Conservation (phyloP, 2,113 vertebrate genomes). For the Ochotona curzoniae region DNA sequence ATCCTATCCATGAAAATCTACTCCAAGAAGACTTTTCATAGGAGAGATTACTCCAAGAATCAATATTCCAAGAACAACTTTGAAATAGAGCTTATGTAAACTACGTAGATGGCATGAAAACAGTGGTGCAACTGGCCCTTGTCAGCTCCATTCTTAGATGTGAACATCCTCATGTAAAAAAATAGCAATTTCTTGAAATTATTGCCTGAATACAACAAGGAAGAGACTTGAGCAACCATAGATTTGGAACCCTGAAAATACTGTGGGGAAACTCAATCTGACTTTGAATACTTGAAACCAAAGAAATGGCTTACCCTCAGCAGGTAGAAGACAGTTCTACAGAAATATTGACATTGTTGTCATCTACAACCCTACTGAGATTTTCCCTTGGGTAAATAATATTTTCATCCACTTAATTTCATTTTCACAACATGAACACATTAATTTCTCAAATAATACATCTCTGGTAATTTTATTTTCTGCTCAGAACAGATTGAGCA, state of each 20-base stretch:
- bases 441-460: not conserved
- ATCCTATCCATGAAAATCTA: not conserved
- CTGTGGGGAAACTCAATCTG: too few species aligned
- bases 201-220: too few species aligned
- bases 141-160: too few species aligned
- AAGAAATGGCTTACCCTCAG: not conserved
- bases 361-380: not conserved
- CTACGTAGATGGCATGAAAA: not conserved
- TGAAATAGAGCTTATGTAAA: not conserved
- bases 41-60: not conserved
- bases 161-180: too few species aligned
- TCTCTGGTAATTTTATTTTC: not conserved
- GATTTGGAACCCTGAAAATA: too few species aligned
- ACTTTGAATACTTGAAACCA: too few species aligned
- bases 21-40: not conserved
- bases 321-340: not conserved
- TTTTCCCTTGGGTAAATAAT: not conserved
- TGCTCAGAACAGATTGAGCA: not conserved
- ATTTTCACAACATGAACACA: not conserved
- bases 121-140: not conserved
- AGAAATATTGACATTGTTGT: not conserved
- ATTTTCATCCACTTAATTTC: not conserved
- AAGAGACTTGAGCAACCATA: too few species aligned
- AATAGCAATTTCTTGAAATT: too few species aligned
- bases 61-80: not conserved